Evolutionary conservation across 2,113 vertebrate genomes (phyloP).

Genomic region (Alexandromys fortis): DNA sequence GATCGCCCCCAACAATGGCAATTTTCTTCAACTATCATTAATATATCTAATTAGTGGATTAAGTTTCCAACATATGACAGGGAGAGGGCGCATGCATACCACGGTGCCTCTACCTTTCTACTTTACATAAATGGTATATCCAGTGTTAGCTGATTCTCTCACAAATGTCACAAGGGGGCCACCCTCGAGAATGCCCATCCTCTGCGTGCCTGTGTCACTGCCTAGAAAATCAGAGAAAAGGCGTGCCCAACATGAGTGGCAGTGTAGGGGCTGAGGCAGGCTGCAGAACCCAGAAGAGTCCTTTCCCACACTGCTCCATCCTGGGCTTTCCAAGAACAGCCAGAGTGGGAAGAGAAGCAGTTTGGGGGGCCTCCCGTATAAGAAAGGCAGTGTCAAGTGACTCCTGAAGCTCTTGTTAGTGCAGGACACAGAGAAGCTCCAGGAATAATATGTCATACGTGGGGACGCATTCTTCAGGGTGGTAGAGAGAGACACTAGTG

Average conservation of each 20-base stretch:
- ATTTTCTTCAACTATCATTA: neutral
- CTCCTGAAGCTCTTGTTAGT: constrained; percentile 42
- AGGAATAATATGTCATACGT: constrained; percentile 21
- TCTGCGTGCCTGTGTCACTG: neutral
- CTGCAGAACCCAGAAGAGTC: neutral
- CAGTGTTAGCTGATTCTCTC: neutral
- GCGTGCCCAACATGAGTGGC: neutral
- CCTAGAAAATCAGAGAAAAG: neutral
- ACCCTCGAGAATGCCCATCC: neutral
- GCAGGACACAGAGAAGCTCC: neutral
- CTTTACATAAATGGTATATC: neutral
- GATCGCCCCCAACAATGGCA: neutral
- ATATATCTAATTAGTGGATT: neutral
- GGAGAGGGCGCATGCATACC: no score
- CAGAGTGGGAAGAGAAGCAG: neutral
- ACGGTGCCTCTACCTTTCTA: neutral
- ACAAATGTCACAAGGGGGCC: neutral
- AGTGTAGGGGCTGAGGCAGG: neutral
- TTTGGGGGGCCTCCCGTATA: neutral
- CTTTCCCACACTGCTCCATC: neutral
- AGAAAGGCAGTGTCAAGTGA: constrained; percentile 27
- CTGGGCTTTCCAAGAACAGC: neutral
- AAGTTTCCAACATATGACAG: neutral
- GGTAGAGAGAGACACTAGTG: constrained; percentile 54
- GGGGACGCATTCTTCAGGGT: constrained; percentile 33